Percentiles rank a stretch among this genome's conserved stretches.
These are phyloP conservation scores for Drosophila sturtevanti DNA, from an alignment of 1,140 invertebrate species.

Conservation along the genomic window DNA sequence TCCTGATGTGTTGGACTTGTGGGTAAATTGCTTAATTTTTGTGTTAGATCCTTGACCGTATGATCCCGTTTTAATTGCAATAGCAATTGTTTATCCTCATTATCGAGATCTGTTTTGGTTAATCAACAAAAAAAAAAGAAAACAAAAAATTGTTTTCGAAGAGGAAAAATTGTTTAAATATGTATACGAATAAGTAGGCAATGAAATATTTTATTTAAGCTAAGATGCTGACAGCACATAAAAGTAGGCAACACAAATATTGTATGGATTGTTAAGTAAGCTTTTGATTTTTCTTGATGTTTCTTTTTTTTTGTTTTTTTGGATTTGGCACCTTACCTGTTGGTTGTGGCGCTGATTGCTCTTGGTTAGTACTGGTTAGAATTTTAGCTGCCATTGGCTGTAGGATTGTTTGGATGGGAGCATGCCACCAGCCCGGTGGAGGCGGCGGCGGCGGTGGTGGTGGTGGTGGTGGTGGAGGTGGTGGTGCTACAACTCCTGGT, in stretches of 20 bases:
- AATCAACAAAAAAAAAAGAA: not conserved
- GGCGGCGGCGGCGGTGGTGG: constrained; percentile 75
- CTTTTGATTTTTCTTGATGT: too few species aligned
- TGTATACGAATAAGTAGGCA: constrained; percentile 54
- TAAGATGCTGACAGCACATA: constrained; percentile 16
- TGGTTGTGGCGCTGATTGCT: constrained; percentile 19
- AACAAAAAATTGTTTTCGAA: not conserved
- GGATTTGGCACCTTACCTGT: constrained; percentile 38
- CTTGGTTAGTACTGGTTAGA: constrained; percentile 63
- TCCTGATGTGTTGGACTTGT: constrained; percentile 84
- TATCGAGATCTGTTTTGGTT: constrained; percentile 63
- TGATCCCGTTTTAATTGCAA: constrained; percentile 87
- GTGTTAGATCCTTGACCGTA: constrained; percentile 93
- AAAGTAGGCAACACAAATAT: constrained; percentile 44
- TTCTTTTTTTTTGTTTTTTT: not conserved
- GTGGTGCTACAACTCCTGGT: constrained; percentile 20
- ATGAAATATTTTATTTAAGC: constrained; percentile 22
- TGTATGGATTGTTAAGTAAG: not conserved
- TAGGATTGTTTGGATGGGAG: constrained; percentile 38
- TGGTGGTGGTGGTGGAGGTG: constrained; percentile 61
- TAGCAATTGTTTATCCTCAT: constrained; percentile 74
- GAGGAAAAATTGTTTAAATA: too few species aligned
- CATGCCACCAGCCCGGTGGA: constrained; percentile 69
- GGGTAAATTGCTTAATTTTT: constrained; percentile 89
- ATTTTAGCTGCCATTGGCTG: constrained; percentile 37